Evolutionary conservation across 1,140 invertebrate genomes (phyloP), one percentile per base, ranked within the genome.

Genomic region (Saccostrea echinata): DNA sequence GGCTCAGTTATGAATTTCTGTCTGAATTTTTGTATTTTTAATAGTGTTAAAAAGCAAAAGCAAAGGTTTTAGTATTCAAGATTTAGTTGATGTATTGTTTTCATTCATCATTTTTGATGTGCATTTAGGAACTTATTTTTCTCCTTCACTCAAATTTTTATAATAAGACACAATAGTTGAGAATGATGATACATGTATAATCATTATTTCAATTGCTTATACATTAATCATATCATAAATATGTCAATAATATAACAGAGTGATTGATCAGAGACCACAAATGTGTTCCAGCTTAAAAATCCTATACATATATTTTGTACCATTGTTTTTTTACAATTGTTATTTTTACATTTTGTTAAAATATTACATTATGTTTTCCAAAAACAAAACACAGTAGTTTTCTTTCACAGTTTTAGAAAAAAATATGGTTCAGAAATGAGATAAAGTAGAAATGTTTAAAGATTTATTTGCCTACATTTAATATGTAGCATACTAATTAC

Each of bases 1-100:
- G 12, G 82, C 85, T 64, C 85, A 86, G 24, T 71, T 89, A n/a
- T 87, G 33, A 87, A 16, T 33, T 24, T 71, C 30, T 11, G 30
- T 33, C 8, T 24, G 12, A 80, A 0, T 13, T 80, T 33, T 80
- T 18, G n/a, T n/a, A n/a, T 30, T 8, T 43, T 27, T 12, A 8
- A 57, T 57, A 8, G 4, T 52, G 52, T 57, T 16, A 61, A 61
- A 61, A 61, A 9, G 53, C 0, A 13, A n/a, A n/a, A n/a, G 6
- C 55, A 21, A 61, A 18, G 18, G 55, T 61, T 8, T 6, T 61
- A 16, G 43, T 3, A 8, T 3, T 43, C 35, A 43, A 8, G 43
- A 43, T 43, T 43, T 8, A 18, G 55, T 55, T 61, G 55, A 0
- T 6, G 2, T 61, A 61, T 61, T 61, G 18, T 18, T n/a, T 21